Conservation (phyloP, 2,113 vertebrate species). For the Daboia siamensis region DNA sequence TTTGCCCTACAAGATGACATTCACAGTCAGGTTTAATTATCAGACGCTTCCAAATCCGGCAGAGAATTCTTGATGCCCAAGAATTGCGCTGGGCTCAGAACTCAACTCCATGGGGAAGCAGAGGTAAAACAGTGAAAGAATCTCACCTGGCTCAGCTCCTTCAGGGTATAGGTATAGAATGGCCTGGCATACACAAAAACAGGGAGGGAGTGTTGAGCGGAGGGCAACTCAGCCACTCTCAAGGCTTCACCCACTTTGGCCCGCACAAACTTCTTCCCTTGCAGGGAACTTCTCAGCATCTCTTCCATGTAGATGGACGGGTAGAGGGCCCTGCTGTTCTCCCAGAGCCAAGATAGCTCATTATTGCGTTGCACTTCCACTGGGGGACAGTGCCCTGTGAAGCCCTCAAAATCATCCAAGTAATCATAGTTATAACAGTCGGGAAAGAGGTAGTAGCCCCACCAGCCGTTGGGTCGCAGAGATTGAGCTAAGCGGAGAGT, state of each 20-base stretch:
- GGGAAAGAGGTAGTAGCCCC: constrained; percentile 84
- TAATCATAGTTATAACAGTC: constrained; percentile 85
- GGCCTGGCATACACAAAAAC: constrained; percentile 78
- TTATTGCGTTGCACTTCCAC: constrained; percentile 73
- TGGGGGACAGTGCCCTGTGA: constrained; percentile 73
- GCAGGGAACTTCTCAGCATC: constrained; percentile 55
- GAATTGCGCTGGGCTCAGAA: neutral
- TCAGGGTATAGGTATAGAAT: constrained; percentile 66
- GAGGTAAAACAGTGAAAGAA: neutral
- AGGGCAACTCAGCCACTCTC: constrained; percentile 62
- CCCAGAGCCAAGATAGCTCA: constrained; percentile 79
- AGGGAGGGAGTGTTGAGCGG: constrained; percentile 66
- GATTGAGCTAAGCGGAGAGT: constrained; percentile 72
- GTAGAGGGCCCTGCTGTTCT: constrained; percentile 74
- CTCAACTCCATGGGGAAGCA: neutral
- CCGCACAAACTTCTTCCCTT: constrained; percentile 72
- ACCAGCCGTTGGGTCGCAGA: constrained; percentile 71
- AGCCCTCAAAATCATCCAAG: constrained; percentile 62
- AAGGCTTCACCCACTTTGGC: constrained; percentile 70
- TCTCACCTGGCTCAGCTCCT: constrained; percentile 32
- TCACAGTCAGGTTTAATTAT: neutral
- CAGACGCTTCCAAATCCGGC: neutral
- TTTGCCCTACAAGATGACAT: neutral
- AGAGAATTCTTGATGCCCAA: too few species aligned
- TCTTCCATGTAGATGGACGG: constrained; percentile 76